A percentile compares a stretch with the other conserved stretches of the same genome.
Conservation (phyloP, 92 coral and sea anemone genomes). For the Actinernus sp. region DNA sequence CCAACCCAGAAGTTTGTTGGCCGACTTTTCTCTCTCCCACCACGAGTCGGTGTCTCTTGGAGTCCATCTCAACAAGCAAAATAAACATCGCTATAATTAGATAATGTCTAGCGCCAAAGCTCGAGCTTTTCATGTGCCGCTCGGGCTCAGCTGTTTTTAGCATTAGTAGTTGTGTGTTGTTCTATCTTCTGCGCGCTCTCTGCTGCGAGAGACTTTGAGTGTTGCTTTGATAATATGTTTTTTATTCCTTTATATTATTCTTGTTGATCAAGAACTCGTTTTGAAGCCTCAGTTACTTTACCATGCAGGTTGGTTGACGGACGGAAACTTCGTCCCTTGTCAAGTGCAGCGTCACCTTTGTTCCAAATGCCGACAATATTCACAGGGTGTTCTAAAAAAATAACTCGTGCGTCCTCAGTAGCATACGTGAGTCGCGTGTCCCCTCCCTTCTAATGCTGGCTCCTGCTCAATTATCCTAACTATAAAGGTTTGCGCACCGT, state of each 20-base stretch:
- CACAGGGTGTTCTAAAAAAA: too few species aligned
- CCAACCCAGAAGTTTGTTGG: neutral
- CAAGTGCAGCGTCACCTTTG: too few species aligned
- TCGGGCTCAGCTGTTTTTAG: conserved; percentile 73
- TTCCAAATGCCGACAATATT: too few species aligned
- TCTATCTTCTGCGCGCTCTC: conserved; percentile 38
- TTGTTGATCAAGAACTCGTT: conserved; percentile 30
- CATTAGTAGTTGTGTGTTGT: conserved; percentile 57
- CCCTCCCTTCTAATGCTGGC: too few species aligned
- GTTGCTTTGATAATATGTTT: conserved; percentile 56
- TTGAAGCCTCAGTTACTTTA: too few species aligned
- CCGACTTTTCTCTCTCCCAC: conserved; percentile 9
- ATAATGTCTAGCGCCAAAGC: conserved; percentile 76
- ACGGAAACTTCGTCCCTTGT: too few species aligned
- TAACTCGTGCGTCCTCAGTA: too few species aligned
- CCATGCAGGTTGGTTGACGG: too few species aligned
- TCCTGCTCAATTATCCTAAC: too few species aligned
- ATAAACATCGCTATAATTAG: conserved; percentile 90
- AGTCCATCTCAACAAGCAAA: conserved; percentile 80
- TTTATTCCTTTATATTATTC: conserved; percentile 49
- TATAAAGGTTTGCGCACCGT: too few species aligned
- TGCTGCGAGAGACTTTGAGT: too few species aligned
- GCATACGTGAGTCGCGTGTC: too few species aligned
- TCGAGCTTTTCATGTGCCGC: conserved; percentile 88
- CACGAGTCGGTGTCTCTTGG: conserved; percentile 47